phyloP scores from a whole-genome alignment of 2,888 invertebrate genomes.

The Noctua janthina region DNA sequence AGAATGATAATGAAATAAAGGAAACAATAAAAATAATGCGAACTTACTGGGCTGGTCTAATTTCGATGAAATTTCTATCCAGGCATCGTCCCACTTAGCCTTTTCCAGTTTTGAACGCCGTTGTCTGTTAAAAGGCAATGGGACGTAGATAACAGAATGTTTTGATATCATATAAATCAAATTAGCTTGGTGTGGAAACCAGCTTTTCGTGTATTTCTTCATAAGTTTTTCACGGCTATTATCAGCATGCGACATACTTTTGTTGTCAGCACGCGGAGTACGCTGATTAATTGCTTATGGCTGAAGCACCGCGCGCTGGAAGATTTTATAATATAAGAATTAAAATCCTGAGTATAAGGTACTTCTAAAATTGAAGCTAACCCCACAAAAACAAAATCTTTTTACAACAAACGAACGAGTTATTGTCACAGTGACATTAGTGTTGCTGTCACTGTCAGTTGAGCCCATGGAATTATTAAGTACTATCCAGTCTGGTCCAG shows the following conservation, averaged over 20 bases:
- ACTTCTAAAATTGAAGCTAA: neutral
- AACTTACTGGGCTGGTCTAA: conserved; percentile 23
- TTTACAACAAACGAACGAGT: too few relatives aligned
- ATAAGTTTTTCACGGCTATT: neutral
- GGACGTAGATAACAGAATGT: conserved; percentile 1
- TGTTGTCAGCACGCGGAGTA: neutral
- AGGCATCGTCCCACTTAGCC: neutral
- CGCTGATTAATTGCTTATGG: neutral
- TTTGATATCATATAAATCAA: conserved; percentile 24
- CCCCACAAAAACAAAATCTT: neutral
- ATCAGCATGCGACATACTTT: neutral
- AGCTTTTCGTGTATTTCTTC: neutral
- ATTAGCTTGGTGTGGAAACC: neutral
- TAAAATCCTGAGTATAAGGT: neutral
- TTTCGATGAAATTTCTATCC: conserved; percentile 13
- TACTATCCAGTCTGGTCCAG: neutral
- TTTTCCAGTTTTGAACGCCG: neutral
- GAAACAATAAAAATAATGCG: neutral
- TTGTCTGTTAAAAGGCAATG: neutral
- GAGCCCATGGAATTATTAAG: neutral
- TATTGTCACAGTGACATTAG: neutral
- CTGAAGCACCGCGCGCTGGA: neutral
- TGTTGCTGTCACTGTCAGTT: neutral
- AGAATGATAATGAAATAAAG: too few relatives aligned
- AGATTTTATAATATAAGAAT: neutral